Evolutionary conservation across 2,797 vertebrate genomes (phyloP).

Genomic region (Gallinago solitaria): DNA sequence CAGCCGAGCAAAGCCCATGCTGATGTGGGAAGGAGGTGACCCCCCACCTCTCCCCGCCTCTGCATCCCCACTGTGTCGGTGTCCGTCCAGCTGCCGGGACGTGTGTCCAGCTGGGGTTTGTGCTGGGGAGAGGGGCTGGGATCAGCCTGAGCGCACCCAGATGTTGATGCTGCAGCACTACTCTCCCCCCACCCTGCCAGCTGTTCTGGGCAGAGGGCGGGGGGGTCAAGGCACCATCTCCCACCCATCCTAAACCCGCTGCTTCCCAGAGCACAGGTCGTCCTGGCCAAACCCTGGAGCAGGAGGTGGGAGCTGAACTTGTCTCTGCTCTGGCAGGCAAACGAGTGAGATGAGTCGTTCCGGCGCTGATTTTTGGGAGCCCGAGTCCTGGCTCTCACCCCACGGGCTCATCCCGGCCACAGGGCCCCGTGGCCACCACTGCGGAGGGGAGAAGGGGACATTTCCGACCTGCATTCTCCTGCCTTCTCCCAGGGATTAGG

Average conservation of each 20-base stretch:
- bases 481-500: neutral
- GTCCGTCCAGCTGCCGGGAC: neutral
- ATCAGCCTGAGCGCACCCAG: neutral
- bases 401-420: neutral
- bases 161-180: neutral
- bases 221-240: neutral
- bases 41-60: neutral
- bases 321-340: neutral
- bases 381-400: neutral
- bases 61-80: rapidly evolving
- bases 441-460: neutral
- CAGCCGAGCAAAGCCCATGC: neutral
- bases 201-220: neutral
- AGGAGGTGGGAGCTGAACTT: neutral
- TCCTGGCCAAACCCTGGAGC: neutral
- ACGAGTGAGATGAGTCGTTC: neutral
- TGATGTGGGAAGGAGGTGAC: neutral
- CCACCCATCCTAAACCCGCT: rapidly evolving
- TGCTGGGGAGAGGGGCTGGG: neutral
- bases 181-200: neutral
- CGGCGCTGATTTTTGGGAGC: rapidly evolving
- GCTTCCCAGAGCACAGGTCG: neutral
- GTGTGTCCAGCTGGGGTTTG: neutral
- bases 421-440: rapidly evolving
- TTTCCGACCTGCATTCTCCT: neutral